A percentile compares a stretch with the other conserved stretches of the same genome.
Evolutionary conservation across 2,888 invertebrate genomes (phyloP).

Genomic region (Patella pellucida): DNA sequence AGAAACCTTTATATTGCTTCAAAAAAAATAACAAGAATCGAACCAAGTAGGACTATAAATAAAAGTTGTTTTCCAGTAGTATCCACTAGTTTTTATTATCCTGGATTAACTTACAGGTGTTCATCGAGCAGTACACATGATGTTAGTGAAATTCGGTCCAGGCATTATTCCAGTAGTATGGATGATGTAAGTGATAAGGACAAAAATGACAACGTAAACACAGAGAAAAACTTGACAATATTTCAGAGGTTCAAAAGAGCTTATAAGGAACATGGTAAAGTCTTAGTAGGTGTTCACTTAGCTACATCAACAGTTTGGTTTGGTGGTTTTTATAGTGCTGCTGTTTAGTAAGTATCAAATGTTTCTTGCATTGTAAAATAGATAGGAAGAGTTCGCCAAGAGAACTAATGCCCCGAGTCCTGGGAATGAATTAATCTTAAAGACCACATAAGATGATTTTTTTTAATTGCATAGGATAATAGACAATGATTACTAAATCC

Average conservation of each 20-base stretch:
- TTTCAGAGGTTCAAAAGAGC: constrained; percentile 89
- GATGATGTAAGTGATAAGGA: background rate
- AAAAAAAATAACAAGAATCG: too few species aligned
- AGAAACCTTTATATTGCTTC: too few species aligned
- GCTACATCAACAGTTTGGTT: constrained; percentile 91
- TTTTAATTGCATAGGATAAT: too few species aligned
- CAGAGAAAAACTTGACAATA: constrained; percentile 74
- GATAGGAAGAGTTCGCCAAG: too few species aligned
- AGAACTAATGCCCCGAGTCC: too few species aligned
- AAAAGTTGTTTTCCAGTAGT: constrained; percentile 1
- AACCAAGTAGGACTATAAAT: background rate
- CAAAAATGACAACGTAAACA: constrained; percentile 52
- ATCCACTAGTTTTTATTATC: background rate
- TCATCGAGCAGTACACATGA: too few species aligned
- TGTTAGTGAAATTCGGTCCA: too few species aligned
- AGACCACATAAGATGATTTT: too few species aligned
- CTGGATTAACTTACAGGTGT: too few species aligned
- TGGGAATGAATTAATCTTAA: too few species aligned
- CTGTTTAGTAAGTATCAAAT: constrained; percentile 80
- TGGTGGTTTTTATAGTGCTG: constrained; percentile 87
- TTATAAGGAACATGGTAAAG: constrained; percentile 97
- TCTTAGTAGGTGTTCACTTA: constrained; percentile 92
- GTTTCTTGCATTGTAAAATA: background rate
- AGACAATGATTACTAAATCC: too few species aligned
- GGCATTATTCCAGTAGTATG: background rate